Evolutionary conservation across 2,797 vertebrate genomes (phyloP), one percentile per base, ranked within the genome.

Genomic region (Acipenser oxyrinchus): DNA sequence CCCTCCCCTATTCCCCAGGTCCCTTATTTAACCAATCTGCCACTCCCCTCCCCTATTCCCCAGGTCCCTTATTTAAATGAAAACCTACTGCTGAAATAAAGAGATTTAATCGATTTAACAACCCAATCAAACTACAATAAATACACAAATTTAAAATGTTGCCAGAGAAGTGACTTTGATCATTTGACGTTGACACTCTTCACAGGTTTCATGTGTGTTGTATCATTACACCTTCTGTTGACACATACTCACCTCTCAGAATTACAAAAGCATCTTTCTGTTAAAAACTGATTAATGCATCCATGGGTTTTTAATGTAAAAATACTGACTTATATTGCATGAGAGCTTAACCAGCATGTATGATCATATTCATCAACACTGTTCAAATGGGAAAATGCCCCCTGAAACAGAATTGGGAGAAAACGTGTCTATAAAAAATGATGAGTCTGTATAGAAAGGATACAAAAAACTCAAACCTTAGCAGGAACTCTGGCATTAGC

Each of bases 401-500:
- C 83, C 82, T 77, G 83, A 84, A 88, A 88, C 86, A 88, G 90
- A 76, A 82, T 76, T 80, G 80, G 78, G 82, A 84, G 84, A 77
- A 65, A 79, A 84, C 84, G 79, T 63, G 86, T 83, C 80, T 92
- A 89, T 88, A 90, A 90, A 88, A 90, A 89, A 92, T 89, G 86
- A 91, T 86, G 87, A 85, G 85, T 92, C 86, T 84, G 83, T 91
- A 90, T 93, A 91, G 91, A 92, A 94, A 93, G 91, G 91, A 90
- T 93, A 94, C 90, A 93, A 92, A 91, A 91, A 93, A 91, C 88
- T 92, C 89, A 92, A 91, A 82, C 77, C 76, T 82, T 76, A 0
- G 79, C 87, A 92, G 92, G 90, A 91, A 91, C 90, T 93, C 93
- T 89, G 92, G 91, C 87, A 89, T 92, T 93, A 89, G 91, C 94